phyloP scores from a whole-genome alignment of 2,797 vertebrate genomes.

The Ctenosaura bakeri region DNA sequence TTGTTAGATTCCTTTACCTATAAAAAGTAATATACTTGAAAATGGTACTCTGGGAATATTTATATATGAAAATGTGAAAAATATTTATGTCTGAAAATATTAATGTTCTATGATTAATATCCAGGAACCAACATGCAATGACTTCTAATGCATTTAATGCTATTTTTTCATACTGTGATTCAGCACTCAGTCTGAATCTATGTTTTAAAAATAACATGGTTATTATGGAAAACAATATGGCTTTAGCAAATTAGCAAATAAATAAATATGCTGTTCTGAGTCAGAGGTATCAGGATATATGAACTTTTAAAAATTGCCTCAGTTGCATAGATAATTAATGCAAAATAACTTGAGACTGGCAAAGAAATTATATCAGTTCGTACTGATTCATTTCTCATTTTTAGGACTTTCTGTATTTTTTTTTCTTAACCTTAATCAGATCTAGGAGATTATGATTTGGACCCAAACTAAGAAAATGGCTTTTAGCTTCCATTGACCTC shows the following conservation, averaged over 20 bases:
- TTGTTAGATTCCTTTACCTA: not conserved
- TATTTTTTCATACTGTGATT: not conserved
- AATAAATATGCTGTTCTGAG: not conserved
- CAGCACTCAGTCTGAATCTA: slow-evolving; percentile 8
- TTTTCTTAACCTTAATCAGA: not conserved
- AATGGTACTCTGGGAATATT: not conserved
- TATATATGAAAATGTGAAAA: too few species aligned
- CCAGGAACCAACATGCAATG: not conserved
- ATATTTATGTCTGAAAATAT: too few species aligned
- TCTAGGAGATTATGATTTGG: not conserved
- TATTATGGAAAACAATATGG: not conserved
- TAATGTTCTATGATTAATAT: not conserved
- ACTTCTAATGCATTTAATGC: fast-evolving
- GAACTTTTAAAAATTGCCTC: not conserved
- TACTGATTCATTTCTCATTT: not conserved
- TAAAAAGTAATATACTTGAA: not conserved
- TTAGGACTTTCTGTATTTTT: not conserved
- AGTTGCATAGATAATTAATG: not conserved
- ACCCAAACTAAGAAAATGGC: not conserved
- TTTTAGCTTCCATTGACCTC: not conserved
- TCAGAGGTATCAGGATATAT: not conserved
- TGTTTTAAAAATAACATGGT: not conserved
- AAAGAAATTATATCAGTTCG: not conserved
- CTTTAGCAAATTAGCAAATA: not conserved
- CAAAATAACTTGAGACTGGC: not conserved